These are phyloP conservation scores for Achlya flavicornis DNA, from an alignment of 2,888 invertebrate genomes.

Conservation along the genomic window DNA sequence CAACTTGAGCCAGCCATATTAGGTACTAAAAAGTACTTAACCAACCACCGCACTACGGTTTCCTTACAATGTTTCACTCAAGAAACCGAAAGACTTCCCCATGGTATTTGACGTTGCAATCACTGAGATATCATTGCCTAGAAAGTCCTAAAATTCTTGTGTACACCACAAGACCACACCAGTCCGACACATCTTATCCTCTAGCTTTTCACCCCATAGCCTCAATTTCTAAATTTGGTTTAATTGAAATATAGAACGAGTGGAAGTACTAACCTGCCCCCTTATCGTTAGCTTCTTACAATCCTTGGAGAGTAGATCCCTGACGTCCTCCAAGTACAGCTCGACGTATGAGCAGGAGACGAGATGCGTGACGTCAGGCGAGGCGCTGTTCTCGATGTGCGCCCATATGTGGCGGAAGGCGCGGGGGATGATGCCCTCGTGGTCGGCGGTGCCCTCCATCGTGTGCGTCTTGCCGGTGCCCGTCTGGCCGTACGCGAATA, in stretches of 20 bases:
- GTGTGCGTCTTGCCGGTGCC: slow-evolving; percentile 95
- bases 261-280: slow-evolving; percentile 65
- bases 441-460: slow-evolving; percentile 88
- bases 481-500: slow-evolving; percentile 99
- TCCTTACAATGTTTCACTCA: too few species aligned
- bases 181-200: too few species aligned
- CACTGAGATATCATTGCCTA: too few species aligned
- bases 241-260: not conserved
- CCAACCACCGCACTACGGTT: too few species aligned
- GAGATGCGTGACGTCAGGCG: slow-evolving; percentile 96
- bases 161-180: too few species aligned
- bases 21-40: too few species aligned
- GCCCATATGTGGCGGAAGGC: slow-evolving; percentile 99
- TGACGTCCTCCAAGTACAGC: slow-evolving; percentile 96
- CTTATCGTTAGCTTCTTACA: slow-evolving; percentile 88
- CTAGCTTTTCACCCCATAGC: not conserved
- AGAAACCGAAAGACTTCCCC: too few species aligned
- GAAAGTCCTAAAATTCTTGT: too few species aligned
- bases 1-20: too few species aligned
- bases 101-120: too few species aligned
- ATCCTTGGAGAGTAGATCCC: slow-evolving; percentile 88
- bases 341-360: slow-evolving; percentile 98
- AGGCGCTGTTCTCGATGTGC: slow-evolving; percentile 92
- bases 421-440: slow-evolving; percentile 95
- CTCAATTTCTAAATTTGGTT: not conserved